Percentiles rank a stretch among this genome's conserved stretches.
phyloP scores from a whole-genome alignment of 2,888 invertebrate genomes.

The Ceramica pisi region DNA sequence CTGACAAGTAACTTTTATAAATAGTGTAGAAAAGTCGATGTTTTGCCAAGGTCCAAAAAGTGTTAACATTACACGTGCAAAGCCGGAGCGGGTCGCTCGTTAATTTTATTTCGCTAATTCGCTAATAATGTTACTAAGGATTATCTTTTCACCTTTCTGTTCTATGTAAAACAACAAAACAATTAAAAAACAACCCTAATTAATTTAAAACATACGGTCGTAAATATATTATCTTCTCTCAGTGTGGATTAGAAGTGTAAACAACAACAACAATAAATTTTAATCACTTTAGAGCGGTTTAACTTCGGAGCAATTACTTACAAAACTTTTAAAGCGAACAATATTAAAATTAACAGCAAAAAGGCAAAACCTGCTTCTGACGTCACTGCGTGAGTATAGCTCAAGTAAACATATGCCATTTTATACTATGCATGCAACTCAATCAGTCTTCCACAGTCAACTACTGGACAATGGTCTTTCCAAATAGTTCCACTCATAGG shows the following conservation, averaged over 20 bases:
- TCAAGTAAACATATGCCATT: not conserved
- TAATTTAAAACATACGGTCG: slow-evolving; percentile 56
- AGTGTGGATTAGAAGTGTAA: slow-evolving; percentile 54
- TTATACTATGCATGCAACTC: not conserved
- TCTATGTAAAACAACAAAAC: slow-evolving; percentile 35
- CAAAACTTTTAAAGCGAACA: slow-evolving; percentile 57
- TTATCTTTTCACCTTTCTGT: not conserved
- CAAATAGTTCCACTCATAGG: too few species aligned
- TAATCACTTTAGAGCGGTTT: slow-evolving; percentile 61
- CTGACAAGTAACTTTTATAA: not conserved
- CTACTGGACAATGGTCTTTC: too few species aligned
- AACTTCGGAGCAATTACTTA: slow-evolving; percentile 54
- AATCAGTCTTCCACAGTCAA: too few species aligned
- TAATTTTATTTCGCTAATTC: too few species aligned
- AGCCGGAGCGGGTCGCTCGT: too few species aligned
- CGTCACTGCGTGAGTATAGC: not conserved
- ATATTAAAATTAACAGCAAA: slow-evolving; percentile 37
- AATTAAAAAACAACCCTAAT: slow-evolving; percentile 55
- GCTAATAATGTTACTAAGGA: not conserved
- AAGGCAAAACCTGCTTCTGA: slow-evolving; percentile 7
- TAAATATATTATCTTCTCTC: slow-evolving; percentile 52
- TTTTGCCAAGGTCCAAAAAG: too few species aligned
- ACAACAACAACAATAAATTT: slow-evolving; percentile 65
- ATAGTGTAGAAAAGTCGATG: too few species aligned
- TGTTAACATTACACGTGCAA: too few species aligned